Evolutionary conservation across 2,797 vertebrate genomes (phyloP).

Genomic region (Knipowitschia caucasica): DNA sequence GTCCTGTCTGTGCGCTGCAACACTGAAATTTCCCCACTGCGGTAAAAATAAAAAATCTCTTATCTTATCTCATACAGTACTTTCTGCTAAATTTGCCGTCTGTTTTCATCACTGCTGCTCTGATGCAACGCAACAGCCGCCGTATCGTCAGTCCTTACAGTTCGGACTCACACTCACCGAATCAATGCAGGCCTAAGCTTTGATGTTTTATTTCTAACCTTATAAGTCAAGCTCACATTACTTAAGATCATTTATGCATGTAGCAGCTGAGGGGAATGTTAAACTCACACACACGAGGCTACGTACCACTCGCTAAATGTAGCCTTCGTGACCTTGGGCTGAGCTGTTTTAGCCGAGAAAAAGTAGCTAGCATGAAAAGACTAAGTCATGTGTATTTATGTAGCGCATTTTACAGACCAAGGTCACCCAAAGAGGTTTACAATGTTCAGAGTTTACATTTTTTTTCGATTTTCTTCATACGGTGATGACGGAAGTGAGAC

Average conservation of each 20-base stretch:
- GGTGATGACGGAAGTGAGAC: too few species aligned
- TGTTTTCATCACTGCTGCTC: conserved; percentile 65
- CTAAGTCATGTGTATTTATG: neutral
- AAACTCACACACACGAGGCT: conserved; percentile 19
- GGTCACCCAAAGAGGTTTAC: too few species aligned
- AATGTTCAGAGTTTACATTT: too few species aligned
- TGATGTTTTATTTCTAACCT: conserved; percentile 70
- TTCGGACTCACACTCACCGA: conserved; percentile 50
- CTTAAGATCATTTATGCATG: conserved; percentile 61
- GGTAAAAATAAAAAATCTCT: too few species aligned
- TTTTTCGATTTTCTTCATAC: too few species aligned
- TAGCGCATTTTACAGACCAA: too few species aligned
- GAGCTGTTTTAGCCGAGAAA: conserved; percentile 18
- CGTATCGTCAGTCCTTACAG: conserved; percentile 54
- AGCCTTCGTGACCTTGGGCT: conserved; percentile 25
- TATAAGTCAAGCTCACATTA: conserved; percentile 43
- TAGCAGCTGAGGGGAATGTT: conserved; percentile 37
- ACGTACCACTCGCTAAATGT: conserved; percentile 18
- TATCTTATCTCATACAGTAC: conserved; percentile 40
- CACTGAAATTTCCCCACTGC: too few species aligned
- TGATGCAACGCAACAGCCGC: conserved; percentile 58
- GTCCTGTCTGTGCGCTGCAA: too few species aligned
- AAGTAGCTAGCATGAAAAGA: neutral
- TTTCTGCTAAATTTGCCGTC: conserved; percentile 51
- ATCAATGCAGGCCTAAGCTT: conserved; percentile 51